Evolutionary conservation across 2,113 vertebrate genomes (phyloP), one percentile per base, ranked within the genome.

Genomic region (Galeopterus variegatus): DNA sequence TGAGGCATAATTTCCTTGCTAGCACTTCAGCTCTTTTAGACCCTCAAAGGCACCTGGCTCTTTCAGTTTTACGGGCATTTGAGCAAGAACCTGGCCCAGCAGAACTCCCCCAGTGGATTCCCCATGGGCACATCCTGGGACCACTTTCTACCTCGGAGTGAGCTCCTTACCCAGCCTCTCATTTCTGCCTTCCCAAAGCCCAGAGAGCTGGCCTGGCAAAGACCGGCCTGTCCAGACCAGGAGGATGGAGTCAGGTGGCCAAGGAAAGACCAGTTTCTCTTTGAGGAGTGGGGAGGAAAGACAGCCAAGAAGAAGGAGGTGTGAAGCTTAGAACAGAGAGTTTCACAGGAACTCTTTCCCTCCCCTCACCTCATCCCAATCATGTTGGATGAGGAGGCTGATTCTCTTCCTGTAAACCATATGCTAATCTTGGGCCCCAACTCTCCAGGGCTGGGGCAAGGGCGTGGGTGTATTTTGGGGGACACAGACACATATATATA

Each of bases 91-190:
- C 12, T 2, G 18, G 45, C 8, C 83, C 50, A 41, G 10, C 6
- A n/a, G 56, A 14, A 26, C 52, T 62, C n/a, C 19, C 76, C 14
- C 33, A 4, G 52, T 12, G 11, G 84, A n/a, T 28, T 54, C 28
- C 21, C 4, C 0, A 9, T 4, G 7, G 28, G 31, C 4, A 5
- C 28, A 8, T 1, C n/a, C 17, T 11, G 41, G 50, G 48, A 21
- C 65, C 17, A 9, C 45, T 21, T 58, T 8, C 28, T 73, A 48
- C 8, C 80, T 14, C 0, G 0, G 73, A 58, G 54, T 24, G 8
- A 52, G 33, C 13, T 18, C 8, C 7, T 17, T 21, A 15, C 33
- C 14, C 26, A 18, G 45, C 4, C 4, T 52, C 41, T 90, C 80
- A 15, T 52, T 21, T 54, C 93, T n/a, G 60, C 45, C 18, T 79